Percentiles rank a stretch among this genome's conserved stretches.
These are phyloP conservation scores for Parnassius orleans DNA, from an alignment of 2,888 invertebrate genomes.

Conservation along the genomic window DNA sequence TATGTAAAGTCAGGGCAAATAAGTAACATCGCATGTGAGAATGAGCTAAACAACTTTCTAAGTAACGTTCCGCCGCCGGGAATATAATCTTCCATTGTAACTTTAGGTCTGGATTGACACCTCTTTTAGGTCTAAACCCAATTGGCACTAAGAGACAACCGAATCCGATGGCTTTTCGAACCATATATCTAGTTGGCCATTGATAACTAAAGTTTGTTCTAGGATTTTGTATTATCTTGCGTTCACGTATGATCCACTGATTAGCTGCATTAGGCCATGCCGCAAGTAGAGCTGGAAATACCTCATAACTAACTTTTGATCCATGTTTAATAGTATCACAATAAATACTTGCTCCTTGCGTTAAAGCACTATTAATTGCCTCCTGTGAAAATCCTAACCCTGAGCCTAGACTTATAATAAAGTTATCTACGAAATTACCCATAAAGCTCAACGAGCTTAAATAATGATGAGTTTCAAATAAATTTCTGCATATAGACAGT, in stretches of 20 bases:
- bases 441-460: conserved; percentile 85
- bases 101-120: conserved; percentile 81
- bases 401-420: conserved; percentile 81
- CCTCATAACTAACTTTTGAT: conserved; percentile 79
- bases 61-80: conserved; percentile 87
- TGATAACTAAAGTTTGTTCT: conserved; percentile 80
- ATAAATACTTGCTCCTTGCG: conserved; percentile 85
- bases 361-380: conserved; percentile 77
- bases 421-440: conserved; percentile 84
- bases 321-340: conserved; percentile 75
- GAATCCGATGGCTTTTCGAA: conserved; percentile 83
- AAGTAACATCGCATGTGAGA: conserved; percentile 87
- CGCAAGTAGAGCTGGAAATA: conserved; percentile 86
- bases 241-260: conserved; percentile 83
- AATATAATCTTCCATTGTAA: conserved; percentile 91
- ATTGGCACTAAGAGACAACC: conserved; percentile 87
- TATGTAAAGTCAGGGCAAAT: conserved; percentile 85
- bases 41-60: conserved; percentile 86
- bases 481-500: conserved; percentile 51
- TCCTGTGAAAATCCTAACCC: conserved; percentile 80
- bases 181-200: conserved; percentile 86
- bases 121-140: conserved; percentile 84
- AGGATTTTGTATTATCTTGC: conserved; percentile 79
- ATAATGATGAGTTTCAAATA: conserved; percentile 74
- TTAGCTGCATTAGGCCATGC: conserved; percentile 87